Percentiles rank a stretch among this genome's conserved stretches.
These are phyloP conservation scores for Mirza zaza DNA, from an alignment of 2,113 vertebrate genomes.

Conservation along the genomic window DNA sequence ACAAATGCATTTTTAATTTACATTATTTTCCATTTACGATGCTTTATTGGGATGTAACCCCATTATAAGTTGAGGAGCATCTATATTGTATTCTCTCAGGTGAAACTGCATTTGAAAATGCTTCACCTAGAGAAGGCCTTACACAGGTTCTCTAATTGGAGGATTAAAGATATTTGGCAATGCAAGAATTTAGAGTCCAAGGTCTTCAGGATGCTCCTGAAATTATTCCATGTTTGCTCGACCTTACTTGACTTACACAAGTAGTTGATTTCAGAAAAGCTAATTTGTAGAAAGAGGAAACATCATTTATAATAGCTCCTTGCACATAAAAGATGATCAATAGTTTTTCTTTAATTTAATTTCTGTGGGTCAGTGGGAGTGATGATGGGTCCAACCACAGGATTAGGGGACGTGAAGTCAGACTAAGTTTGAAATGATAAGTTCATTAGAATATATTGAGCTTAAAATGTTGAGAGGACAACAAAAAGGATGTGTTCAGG, in stretches of 20 bases:
- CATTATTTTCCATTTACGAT: not conserved
- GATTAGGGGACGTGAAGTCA: not conserved
- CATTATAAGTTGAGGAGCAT: not conserved
- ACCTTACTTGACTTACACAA: not conserved
- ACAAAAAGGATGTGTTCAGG: not conserved
- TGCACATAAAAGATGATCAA: not conserved
- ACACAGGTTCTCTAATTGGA: not conserved
- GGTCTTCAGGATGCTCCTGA: not conserved
- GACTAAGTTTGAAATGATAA: not conserved
- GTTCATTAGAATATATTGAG: not conserved
- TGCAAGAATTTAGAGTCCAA: not conserved
- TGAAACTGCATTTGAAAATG: not conserved
- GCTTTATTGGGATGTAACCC: not conserved
- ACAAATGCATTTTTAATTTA: not conserved
- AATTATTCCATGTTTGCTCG: not conserved
- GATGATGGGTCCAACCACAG: not conserved
- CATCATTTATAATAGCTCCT: not conserved
- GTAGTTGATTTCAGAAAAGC: not conserved
- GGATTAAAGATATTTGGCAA: not conserved
- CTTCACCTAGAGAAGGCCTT: not conserved
- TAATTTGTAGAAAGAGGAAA: not conserved
- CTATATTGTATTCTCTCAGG: not conserved
- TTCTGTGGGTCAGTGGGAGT: not conserved
- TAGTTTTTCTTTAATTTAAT: not conserved
- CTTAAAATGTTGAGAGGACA: not conserved